Base-by-base conservation (phyloP, 64 coral and sea anemone genomes). In the Acropora yongei region DNA sequence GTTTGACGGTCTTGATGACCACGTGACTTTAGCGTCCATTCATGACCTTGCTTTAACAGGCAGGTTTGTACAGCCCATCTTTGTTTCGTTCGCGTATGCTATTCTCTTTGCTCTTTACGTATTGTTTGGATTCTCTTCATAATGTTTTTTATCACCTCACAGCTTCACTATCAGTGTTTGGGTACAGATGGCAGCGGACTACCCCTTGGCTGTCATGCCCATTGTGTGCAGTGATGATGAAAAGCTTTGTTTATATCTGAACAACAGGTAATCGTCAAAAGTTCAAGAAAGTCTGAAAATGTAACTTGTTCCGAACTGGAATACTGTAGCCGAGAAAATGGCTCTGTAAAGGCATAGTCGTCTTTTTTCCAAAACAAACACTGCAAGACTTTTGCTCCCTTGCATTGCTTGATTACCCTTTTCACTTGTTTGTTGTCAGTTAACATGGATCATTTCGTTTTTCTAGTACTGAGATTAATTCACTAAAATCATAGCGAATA, bases 141-240 rank as follows among this genome's bases (percentile, higher is more conserved):
- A 55, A 10, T 55, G 51, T 16, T 18, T 6, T 9, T 11, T 84
- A 13, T 11, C 12, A 8, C 78, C 8, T 5, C 95, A 5, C 44
- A 98, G 96, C 47, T 95, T 98, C 76, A 98, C 96, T 18, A 90
- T 98, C 55, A 95, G 90, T 77, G 76, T 79, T n/a, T 98, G 96
- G 96, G 90, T 98, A 4, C 74, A 91, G 46, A 95, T 98, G 93
- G 82, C 90, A 48, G 41, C 86, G 43, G 77, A 78, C 73, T 98
- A 98, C 44, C 77, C 82, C 30, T 8, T 48, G 19, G 81, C 90
- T 13, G 53, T 77, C 14, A 95, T 95, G 93, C 96, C 96, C 19
- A 85, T 98, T 16, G 79, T 98, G 14, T 98, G 96, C 80, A 93
- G 82, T 58, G 58, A 84, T 17, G 96, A 98, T 69, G 83, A 77